Evolutionary conservation across 2,797 vertebrate species (phyloP).

Genomic region (Pangasius sanitwongsei): DNA sequence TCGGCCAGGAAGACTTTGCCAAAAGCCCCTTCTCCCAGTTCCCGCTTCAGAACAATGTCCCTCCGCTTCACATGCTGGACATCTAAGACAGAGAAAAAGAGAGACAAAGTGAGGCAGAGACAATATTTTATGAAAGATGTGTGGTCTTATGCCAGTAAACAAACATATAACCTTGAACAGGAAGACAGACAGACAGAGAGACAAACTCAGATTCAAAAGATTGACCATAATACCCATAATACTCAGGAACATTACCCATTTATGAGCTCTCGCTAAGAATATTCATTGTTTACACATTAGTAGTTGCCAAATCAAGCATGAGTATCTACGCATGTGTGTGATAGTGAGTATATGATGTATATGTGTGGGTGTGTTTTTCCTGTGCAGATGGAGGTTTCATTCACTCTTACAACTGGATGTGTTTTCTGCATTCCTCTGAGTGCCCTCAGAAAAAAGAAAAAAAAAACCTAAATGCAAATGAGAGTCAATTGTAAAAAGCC

Average conservation of each 20-base stretch:
- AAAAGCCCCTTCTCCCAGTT: conserved; percentile 95
- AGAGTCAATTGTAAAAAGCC: conserved; percentile 45
- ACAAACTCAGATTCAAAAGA: background rate
- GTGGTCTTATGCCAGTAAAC: background rate
- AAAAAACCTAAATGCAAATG: conserved; percentile 51
- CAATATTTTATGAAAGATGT: background rate
- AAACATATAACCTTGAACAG: background rate
- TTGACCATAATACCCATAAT: background rate
- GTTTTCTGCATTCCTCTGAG: conserved; percentile 39
- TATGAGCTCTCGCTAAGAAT: background rate
- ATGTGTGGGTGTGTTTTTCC: conserved; percentile 25
- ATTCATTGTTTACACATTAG: conserved; percentile 29
- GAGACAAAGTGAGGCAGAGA: background rate
- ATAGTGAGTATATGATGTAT: conserved; percentile 6
- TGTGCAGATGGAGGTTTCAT: conserved; percentile 44
- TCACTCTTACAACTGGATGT: conserved; percentile 41
- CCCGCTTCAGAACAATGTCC: conserved; percentile 96
- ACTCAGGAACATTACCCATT: background rate
- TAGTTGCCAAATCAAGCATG: conserved; percentile 10
- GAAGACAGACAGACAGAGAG: background rate
- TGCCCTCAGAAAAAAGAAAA: background rate
- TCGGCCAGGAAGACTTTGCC: conserved; percentile 98
- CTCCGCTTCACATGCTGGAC: conserved; percentile 96
- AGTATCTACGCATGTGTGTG: background rate
- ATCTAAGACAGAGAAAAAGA: conserved; percentile 69